Percentiles rank a stretch among this genome's conserved stretches.
These are phyloP conservation scores for Bradysia coprophila DNA, from an alignment of 1,140 invertebrate species.

Conservation along the genomic window DNA sequence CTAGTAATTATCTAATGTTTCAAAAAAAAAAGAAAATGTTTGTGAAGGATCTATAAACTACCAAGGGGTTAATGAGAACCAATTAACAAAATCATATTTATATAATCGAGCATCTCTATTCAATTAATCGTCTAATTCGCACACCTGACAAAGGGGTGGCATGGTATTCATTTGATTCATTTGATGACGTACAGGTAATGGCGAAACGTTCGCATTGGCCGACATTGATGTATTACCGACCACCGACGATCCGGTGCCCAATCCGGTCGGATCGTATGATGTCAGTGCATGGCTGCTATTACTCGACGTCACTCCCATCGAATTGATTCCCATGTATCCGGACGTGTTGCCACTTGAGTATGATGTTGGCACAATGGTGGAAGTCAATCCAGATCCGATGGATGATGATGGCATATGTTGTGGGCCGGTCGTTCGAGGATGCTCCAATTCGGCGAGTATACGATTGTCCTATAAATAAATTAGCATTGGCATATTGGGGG, in stretches of 20 bases:
- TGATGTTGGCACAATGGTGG: background rate
- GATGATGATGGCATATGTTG: conserved; percentile 15
- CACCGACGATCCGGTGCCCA: conserved; percentile 1
- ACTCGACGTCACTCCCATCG: conserved; percentile 3
- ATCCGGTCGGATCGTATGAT: conserved; percentile 11
- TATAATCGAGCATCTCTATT: too few relatives aligned
- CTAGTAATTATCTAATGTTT: too few relatives aligned
- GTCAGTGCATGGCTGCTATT: conserved; percentile 1
- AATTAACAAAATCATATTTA: too few relatives aligned
- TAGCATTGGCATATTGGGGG: background rate
- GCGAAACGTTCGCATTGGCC: conserved; percentile 1
- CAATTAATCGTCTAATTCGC: too few relatives aligned
- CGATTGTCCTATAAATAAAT: conserved; percentile 43
- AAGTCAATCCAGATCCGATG: background rate
- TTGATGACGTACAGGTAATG: conserved; percentile 2
- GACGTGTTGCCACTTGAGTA: background rate
- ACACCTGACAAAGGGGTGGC: conserved; percentile 6
- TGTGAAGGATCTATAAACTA: too few relatives aligned
- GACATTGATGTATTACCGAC: background rate
- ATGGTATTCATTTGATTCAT: conserved; percentile 4
- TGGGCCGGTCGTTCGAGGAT: conserved; percentile 37
- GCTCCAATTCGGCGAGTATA: conserved; percentile 76
- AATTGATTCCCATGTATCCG: background rate
- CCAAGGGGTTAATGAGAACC: too few relatives aligned
- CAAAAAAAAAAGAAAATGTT: too few relatives aligned